phyloP scores from a whole-genome alignment of 2,888 invertebrate species.

The Amiota mariae region DNA sequence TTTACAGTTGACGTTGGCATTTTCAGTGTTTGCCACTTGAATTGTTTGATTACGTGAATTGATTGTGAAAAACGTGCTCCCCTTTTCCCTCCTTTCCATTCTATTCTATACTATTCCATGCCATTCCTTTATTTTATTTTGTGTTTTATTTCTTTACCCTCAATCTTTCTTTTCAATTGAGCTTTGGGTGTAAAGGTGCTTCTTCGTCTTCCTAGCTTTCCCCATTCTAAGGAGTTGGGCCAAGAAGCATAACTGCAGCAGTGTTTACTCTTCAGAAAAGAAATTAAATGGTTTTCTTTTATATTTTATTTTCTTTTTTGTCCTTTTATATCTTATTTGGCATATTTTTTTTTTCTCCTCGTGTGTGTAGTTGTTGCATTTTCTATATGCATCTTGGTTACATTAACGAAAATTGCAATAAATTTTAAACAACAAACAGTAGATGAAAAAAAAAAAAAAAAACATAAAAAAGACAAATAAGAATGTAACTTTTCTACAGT shows the following conservation, averaged over 20 bases:
- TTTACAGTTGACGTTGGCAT: slow-evolving; percentile 71
- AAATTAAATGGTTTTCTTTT: slow-evolving; percentile 58
- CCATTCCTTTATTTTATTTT: not conserved
- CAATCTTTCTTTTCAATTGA: slow-evolving; percentile 15
- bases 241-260: not conserved
- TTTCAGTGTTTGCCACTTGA: slow-evolving; percentile 72
- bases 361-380: slow-evolving; percentile 25
- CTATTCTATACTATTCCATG: too few relatives aligned
- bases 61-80: slow-evolving; percentile 68
- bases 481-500: slow-evolving; percentile 21
- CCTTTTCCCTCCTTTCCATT: slow-evolving; percentile 28
- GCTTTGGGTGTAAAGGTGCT: slow-evolving; percentile 11
- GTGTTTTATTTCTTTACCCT: not conserved
- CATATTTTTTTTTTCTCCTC: slow-evolving; percentile 33
- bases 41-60: slow-evolving; percentile 72
- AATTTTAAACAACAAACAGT: slow-evolving; percentile 8
- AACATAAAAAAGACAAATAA: too few relatives aligned
- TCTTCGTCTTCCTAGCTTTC: not conserved
- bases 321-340: slow-evolving; percentile 36
- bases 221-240: not conserved
- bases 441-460: too few relatives aligned
- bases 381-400: slow-evolving; percentile 5
- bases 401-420: slow-evolving; percentile 26
- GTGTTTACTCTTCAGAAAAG: slow-evolving; percentile 35
- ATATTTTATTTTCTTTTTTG: slow-evolving; percentile 39